Evolutionary conservation across 2,888 invertebrate genomes (phyloP).

Genomic region (Meteorus colon): DNA sequence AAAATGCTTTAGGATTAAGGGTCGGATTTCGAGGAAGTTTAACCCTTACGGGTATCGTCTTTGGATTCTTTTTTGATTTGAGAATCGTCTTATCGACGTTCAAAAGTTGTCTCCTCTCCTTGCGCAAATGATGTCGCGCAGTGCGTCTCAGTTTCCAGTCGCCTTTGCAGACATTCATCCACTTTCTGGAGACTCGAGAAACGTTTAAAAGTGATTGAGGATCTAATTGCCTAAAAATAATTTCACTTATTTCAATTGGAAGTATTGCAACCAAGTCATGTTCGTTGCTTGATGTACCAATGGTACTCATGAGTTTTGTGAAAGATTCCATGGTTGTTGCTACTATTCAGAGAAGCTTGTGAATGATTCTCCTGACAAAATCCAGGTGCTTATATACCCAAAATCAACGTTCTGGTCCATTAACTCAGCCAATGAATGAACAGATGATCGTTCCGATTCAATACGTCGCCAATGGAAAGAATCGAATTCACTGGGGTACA

Average conservation of each 20-base stretch:
- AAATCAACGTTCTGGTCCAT: background rate
- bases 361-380: background rate
- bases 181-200: slow-evolving; percentile 6
- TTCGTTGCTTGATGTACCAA: background rate
- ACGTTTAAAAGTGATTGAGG: background rate
- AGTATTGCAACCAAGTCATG: background rate
- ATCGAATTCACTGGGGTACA: too few species aligned
- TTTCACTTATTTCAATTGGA: background rate
- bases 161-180: slow-evolving; percentile 3
- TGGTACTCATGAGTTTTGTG: background rate
- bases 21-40: background rate
- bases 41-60: background rate
- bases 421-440: background rate
- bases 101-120: slow-evolving; percentile 8
- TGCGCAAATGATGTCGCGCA: background rate
- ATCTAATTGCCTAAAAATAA: slow-evolving; percentile 6
- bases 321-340: slow-evolving; percentile 14
- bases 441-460: background rate
- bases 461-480: background rate
- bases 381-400: background rate
- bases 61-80: background rate
- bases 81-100: background rate
- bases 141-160: slow-evolving; percentile 2
- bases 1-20: background rate
- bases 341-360: background rate